These are phyloP conservation scores for Scomber colias DNA, from an alignment of 2,113 vertebrate genomes.

Conservation along the genomic window DNA sequence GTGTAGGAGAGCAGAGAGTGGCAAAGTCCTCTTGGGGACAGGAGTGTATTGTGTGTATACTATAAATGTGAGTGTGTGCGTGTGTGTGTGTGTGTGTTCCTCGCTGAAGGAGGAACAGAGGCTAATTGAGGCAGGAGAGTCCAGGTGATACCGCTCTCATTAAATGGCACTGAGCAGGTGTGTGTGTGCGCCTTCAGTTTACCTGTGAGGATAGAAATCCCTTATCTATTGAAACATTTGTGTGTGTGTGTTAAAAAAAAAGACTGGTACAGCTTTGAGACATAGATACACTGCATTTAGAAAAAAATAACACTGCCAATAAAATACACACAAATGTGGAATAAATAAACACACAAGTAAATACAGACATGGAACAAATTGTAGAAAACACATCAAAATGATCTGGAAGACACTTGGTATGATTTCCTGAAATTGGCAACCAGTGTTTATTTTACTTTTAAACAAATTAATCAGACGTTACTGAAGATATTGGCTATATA, in stretches of 20 bases:
- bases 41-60: constrained; percentile 52
- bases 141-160: constrained; percentile 73
- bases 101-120: constrained; percentile 63
- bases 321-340: too few species aligned
- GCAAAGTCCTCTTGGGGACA: constrained; percentile 64
- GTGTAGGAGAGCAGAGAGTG: constrained; percentile 68
- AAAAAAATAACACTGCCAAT: not conserved
- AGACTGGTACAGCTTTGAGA: constrained; percentile 13
- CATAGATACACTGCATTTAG: not conserved
- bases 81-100: constrained; percentile 19
- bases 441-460: not conserved
- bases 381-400: not conserved
- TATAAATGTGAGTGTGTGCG: constrained; percentile 50
- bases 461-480: not conserved
- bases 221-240: constrained; percentile 56
- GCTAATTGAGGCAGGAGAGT: constrained; percentile 76
- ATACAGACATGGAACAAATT: not conserved
- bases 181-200: constrained; percentile 44
- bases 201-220: constrained; percentile 53
- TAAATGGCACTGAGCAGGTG: constrained; percentile 65
- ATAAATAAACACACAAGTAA: not conserved
- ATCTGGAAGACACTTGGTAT: too few species aligned
- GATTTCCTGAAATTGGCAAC: not conserved
- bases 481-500: not conserved
- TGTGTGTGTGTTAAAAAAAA: not conserved